Base-by-base conservation (phyloP, 2,797 vertebrate species). In the Craterocephalus amniculus region DNA sequence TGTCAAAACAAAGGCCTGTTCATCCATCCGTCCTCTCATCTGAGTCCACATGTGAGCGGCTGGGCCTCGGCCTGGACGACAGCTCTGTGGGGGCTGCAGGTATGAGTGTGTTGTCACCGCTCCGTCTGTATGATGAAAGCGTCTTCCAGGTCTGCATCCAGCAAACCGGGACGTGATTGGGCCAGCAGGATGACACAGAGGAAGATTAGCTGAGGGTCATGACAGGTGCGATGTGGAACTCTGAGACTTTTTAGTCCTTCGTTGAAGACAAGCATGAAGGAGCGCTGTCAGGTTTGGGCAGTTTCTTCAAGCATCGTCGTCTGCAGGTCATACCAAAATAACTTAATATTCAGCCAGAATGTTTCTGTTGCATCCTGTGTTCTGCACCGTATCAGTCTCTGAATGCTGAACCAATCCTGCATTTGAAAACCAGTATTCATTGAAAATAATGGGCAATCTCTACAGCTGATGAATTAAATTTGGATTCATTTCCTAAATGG, bases 401-500 rank as follows among this genome's bases (percentile, higher is more conserved):
- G 20, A 57, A 79, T 79, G 70, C 57, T 72, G 70, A 86, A 74
- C 79, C 63, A 79, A 38, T 58, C 51, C 38, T 67, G 70, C 59
- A 74, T 86, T 73, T 84, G 55, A 88, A 89, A 89, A 85, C 85
- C 82, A 90, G 83, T 63, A 63, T 78, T 89, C 75, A 66, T 58
- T 58, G 70, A 82, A 85, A 86, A 87, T 84, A 91, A 90, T 83
- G 78, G 70, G 63, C 76, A 87, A 83, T 88, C 81, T 83, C 73
- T 79, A 74, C 83, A 49, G 49, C 76, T 80, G 86, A 86, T 89
- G 79, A 89, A 87, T 88, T 84, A 76, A 72, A 90, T 88, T 87
- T 87, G 38, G 40, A 76, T 88, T 87, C 71, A 88, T 88, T 91
- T 88, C 87, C 87, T 85, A 79, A 87, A 88, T 67, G 74, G 74